Percentiles rank a stretch among this genome's conserved stretches.
phyloP scores from a whole-genome alignment of 2,888 invertebrate species.

The Acrocyrtus sp. region DNA sequence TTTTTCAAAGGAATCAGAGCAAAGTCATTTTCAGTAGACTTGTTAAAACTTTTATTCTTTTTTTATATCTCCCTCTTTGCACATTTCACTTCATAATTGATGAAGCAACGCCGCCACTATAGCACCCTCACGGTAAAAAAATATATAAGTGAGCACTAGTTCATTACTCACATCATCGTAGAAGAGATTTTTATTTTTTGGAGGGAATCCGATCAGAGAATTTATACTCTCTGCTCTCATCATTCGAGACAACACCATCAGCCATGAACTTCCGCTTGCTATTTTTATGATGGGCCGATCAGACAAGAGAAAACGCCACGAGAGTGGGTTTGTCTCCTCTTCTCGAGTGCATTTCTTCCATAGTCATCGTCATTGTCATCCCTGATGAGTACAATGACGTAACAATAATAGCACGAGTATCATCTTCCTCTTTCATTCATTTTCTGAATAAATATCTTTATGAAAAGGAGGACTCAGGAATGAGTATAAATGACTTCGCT shows the following conservation, averaged over 20 bases:
- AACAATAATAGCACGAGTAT: slow-evolving; percentile 38
- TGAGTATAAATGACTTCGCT: too few relatives aligned
- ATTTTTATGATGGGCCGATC: neutral
- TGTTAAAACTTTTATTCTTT: neutral
- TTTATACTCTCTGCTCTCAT: neutral
- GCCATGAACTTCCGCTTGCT: neutral
- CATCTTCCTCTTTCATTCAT: slow-evolving; percentile 2
- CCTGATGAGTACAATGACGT: slow-evolving; percentile 21
- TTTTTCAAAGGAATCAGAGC: neutral
- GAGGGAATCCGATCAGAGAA: slow-evolving; percentile 3
- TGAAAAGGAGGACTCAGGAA: too few relatives aligned
- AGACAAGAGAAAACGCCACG: neutral
- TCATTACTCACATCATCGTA: neutral
- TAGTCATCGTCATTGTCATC: neutral
- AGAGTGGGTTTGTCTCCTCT: neutral
- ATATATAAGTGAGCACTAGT: too few relatives aligned
- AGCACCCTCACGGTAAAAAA: neutral
- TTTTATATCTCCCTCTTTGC: slow-evolving; percentile 21
- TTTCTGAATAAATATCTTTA: slow-evolving; percentile 8
- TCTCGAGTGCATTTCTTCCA: neutral
- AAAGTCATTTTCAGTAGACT: neutral
- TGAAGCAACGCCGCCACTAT: neutral
- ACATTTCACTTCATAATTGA: slow-evolving; percentile 33
- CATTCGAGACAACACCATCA: neutral
- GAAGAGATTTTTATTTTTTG: too few relatives aligned